Evolutionary conservation across 2,113 vertebrate species (phyloP).

Genomic region (Chaetodon auriga): DNA sequence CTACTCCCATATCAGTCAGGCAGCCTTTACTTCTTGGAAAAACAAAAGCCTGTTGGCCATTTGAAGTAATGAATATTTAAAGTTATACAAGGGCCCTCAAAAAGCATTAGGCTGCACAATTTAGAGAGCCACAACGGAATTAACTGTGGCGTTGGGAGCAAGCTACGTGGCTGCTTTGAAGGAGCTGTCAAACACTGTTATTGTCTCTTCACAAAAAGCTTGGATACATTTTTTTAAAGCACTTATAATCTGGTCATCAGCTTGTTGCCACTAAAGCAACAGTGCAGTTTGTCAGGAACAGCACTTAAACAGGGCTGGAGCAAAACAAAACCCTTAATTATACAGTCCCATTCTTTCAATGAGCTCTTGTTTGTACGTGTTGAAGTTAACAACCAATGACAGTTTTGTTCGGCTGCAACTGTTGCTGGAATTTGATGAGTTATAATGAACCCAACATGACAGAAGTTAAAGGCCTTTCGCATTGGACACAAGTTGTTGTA

Average conservation of each 20-base stretch:
- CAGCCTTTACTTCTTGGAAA: constrained; percentile 23
- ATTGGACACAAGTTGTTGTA: neutral
- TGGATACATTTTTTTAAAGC: constrained; percentile 32
- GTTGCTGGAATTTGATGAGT: neutral
- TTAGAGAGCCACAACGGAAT: constrained; percentile 59
- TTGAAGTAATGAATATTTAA: constrained; percentile 74
- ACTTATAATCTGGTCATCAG: constrained; percentile 56
- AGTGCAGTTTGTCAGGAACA: constrained; percentile 21
- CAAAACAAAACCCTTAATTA: neutral
- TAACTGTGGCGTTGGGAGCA: constrained; percentile 64
- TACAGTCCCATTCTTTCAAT: constrained; percentile 1
- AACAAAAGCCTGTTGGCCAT: constrained; percentile 58
- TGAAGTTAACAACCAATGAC: neutral
- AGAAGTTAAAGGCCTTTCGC: neutral
- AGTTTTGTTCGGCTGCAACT: neutral
- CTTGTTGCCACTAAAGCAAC: constrained; percentile 31
- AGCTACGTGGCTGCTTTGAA: constrained; percentile 54
- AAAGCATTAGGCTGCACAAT: constrained; percentile 57
- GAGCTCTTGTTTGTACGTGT: neutral
- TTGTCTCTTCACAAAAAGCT: constrained; percentile 50
- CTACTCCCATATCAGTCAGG: constrained; percentile 18
- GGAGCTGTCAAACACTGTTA: constrained; percentile 60
- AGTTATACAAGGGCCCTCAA: constrained; percentile 54
- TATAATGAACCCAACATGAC: constrained; percentile 3
- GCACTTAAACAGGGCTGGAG: constrained; percentile 33